Evolutionary conservation across 1,140 invertebrate genomes (phyloP), one percentile per base, ranked within the genome.

Genomic region (Holcopasites calliopsidis): DNA sequence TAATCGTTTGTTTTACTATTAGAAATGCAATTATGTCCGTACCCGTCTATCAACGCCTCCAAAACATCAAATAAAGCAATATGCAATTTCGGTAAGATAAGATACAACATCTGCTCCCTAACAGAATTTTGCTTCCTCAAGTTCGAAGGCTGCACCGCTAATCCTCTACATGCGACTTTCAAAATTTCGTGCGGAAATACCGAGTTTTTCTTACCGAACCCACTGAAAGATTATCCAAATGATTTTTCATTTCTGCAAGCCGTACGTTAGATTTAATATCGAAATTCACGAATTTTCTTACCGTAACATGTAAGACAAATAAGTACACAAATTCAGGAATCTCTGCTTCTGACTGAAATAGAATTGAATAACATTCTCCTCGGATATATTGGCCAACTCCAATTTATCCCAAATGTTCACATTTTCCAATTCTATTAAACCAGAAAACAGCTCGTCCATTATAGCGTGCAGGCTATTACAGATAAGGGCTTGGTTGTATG

Each of bases 381-480:
- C 68, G 0, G 82, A 62, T 57, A 91, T 84, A 18, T 23, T 4
- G 31, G 87, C 80, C 26, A 91, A 77, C 42, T 89, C 82, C 10
- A 90, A 71, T n/a, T 77, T 62, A 57, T 77, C 81, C 73, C 57
- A 60, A 26, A 62, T 73, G 8, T 85, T 76, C 33, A 68, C 52
- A 33, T 26, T 76, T 28, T 87, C 76, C 42, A 86, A 49, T 47
- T 89, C 85, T 10, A 82, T 40, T 47, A 86, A 66, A 54, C 76
- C 64, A 50, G 76, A 61, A 71, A 90, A 89, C 26, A 90, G 50
- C 50, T 86, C 80, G 58, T 89, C 77, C 75, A 91, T 85, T 80
- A 90, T 90, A 57, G 8, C 4, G 40, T 90, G 84, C 1, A 91
- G 77, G 42, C 65, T 89, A 54, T 90, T 90, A 60, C 89, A 90